Evolutionary conservation across 2,797 vertebrate genomes (phyloP).

Genomic region (Myotis vivesi): DNA sequence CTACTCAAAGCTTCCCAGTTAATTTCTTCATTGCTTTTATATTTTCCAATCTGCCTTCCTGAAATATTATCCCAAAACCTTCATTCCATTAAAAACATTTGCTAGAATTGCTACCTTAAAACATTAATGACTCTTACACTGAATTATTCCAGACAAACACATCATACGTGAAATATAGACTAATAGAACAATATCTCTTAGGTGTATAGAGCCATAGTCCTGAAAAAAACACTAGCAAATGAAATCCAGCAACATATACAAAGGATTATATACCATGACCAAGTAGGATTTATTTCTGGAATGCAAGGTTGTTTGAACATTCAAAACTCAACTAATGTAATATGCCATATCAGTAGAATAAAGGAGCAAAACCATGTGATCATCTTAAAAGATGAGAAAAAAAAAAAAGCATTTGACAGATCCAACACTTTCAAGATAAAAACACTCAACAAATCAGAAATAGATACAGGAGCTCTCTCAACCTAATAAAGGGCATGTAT

Average conservation of each 20-base stretch:
- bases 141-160: background rate
- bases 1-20: background rate
- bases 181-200: background rate
- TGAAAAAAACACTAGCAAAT: background rate
- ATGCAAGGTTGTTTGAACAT: background rate
- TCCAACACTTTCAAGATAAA: background rate
- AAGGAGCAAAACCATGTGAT: background rate
- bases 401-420: background rate
- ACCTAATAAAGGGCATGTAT: background rate
- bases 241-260: background rate
- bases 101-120: background rate
- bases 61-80: background rate
- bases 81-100: slow-evolving; percentile 16
- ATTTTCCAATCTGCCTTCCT: background rate
- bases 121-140: slow-evolving; percentile 7
- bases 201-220: background rate
- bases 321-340: background rate
- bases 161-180: background rate
- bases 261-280: background rate
- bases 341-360: background rate
- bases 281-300: background rate
- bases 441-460: background rate
- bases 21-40: background rate
- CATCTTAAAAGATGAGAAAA: background rate
- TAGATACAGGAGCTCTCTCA: background rate